A percentile compares a stretch with the other conserved stretches of the same genome.
These are phyloP conservation scores for Drosophila azteca DNA, from an alignment of 1,140 invertebrate species.

Conservation along the genomic window DNA sequence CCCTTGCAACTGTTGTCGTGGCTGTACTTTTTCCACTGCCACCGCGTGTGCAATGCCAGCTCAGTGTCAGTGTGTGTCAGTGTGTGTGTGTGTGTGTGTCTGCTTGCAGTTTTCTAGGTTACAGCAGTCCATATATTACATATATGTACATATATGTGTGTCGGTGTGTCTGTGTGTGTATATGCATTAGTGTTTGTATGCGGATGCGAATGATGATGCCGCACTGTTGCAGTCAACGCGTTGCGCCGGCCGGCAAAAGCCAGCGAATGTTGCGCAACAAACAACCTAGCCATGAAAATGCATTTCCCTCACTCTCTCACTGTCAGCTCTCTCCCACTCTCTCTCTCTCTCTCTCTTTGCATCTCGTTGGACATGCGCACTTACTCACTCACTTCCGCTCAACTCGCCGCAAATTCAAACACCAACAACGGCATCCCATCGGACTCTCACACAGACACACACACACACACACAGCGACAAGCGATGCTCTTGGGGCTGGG, in stretches of 20 bases:
- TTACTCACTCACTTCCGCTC: slow-evolving; percentile 67
- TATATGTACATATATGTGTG: slow-evolving; percentile 16
- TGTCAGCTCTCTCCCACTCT: slow-evolving; percentile 16
- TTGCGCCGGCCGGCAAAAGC: slow-evolving; percentile 79
- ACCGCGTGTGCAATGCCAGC: not conserved
- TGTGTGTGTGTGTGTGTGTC: slow-evolving; percentile 26
- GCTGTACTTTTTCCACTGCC: slow-evolving; percentile 73
- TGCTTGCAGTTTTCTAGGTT: slow-evolving; percentile 67
- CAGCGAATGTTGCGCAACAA: slow-evolving; percentile 74
- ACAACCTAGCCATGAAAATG: slow-evolving; percentile 61
- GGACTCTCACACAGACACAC: not conserved
- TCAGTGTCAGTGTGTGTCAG: slow-evolving; percentile 2
- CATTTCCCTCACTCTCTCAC: slow-evolving; percentile 48
- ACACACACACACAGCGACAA: slow-evolving; percentile 2
- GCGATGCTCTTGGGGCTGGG: slow-evolving; percentile 16
- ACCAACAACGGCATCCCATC: not conserved
- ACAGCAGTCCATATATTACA: slow-evolving; percentile 42
- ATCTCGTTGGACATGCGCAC: slow-evolving; percentile 63
- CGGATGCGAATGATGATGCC: slow-evolving; percentile 25
- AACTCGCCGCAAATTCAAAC: slow-evolving; percentile 44
- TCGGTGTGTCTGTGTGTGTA: slow-evolving; percentile 7
- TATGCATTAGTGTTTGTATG: not conserved
- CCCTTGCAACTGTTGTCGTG: slow-evolving; percentile 78
- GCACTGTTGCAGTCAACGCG: slow-evolving; percentile 66
- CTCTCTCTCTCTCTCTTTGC: slow-evolving; percentile 1